Evolutionary conservation across 2,888 invertebrate genomes (phyloP), one percentile per base, ranked within the genome.

Genomic region (Morpho achilles): DNA sequence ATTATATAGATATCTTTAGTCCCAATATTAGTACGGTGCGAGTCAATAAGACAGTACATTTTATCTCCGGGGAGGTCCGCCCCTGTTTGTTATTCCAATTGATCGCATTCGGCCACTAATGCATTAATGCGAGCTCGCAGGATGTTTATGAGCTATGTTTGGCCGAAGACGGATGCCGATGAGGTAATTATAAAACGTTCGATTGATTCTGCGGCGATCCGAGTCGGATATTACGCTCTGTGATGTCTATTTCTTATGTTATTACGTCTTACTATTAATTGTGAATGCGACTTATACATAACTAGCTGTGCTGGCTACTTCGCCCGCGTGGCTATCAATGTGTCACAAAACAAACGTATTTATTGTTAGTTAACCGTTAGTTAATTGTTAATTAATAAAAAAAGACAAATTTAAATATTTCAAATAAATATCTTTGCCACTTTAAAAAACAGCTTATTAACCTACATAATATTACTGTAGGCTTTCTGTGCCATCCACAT

Each of bases 41-140:
- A 32, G 32, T 32, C 32, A 32, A 32, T 32, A 32, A 32, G 32
- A 32, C 32, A 32, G 43, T 42, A 42, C 50, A 39, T 49, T 53
- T 48, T 45, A 56, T n/a, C 55, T 45, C 47, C 55, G 56, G 65
- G 69, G 70, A 68, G 71, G 70, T 58, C 66, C 50, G 56, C 42
- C 60, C 47, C 59, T 66, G 76, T 77, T 77, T 76, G 65, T 76
- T 76, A 69, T 73, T 72, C 68, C 73, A 69, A 69, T 69, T 67
- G 69, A 70, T 68, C 67, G 70, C 70, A 53, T 65, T 63, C 69
- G 72, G 32, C 72, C 68, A 70, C 70, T 66, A 69, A 69, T 72
- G 76, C 80, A 79, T 76, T 77, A 82, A 80, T 80, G 78, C 76
- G 71, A 63, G 32, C 53, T 59, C 65, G 49, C 69, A 67, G 70